phyloP scores from a whole-genome alignment of 2,888 invertebrate genomes.

The Phyllotreta cruciferae region DNA sequence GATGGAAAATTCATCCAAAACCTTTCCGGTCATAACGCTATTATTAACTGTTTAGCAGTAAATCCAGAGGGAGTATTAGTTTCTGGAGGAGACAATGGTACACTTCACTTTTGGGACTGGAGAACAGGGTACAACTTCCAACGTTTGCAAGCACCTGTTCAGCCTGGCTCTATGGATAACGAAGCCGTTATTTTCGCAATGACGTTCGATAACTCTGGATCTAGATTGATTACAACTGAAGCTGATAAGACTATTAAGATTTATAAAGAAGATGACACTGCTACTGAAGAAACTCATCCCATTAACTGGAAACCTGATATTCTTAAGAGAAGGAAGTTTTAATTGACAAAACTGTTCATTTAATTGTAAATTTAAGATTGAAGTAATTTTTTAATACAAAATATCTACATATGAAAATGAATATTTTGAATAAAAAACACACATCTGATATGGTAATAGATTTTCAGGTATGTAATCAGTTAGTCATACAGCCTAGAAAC shows the following conservation, averaged over 20 bases:
- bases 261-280: slow-evolving; percentile 96
- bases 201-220: slow-evolving; percentile 88
- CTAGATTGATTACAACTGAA: slow-evolving; percentile 93
- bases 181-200: slow-evolving; percentile 98
- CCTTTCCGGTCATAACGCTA: slow-evolving; percentile 95
- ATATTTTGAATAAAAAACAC: too few species aligned
- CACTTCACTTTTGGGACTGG: slow-evolving; percentile 99
- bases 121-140: slow-evolving; percentile 99
- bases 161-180: slow-evolving; percentile 99
- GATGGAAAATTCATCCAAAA: slow-evolving; percentile 98
- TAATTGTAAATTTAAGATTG: background rate
- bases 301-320: slow-evolving; percentile 98
- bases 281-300: slow-evolving; percentile 95
- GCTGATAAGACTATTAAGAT: slow-evolving; percentile 99
- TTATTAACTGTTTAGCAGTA: slow-evolving; percentile 94
- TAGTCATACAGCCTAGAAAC: background rate
- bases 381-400: too few species aligned
- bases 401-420: too few species aligned
- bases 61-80: slow-evolving; percentile 96
- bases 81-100: slow-evolving; percentile 98
- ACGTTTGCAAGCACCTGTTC: slow-evolving; percentile 84
- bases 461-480: background rate
- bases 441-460: background rate
- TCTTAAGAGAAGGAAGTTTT: slow-evolving; percentile 89
- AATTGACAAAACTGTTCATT: slow-evolving; percentile 54